Percentiles rank a stretch among this genome's conserved stretches.
phyloP scores from a whole-genome alignment of 2,888 invertebrate species.

The Cremastobaeus sp. region DNA sequence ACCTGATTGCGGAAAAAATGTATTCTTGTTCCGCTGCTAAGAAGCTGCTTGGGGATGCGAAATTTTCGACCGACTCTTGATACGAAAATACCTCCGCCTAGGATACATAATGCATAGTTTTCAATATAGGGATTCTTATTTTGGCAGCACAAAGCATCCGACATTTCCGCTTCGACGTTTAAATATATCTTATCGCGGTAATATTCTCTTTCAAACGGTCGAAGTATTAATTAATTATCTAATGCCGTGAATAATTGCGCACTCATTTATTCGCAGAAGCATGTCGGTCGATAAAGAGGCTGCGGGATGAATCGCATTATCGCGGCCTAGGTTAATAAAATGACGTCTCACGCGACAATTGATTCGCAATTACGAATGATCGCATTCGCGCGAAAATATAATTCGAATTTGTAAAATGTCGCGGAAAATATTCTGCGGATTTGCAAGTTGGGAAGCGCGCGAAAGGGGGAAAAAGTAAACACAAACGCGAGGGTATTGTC shows the following conservation, averaged over 20 bases:
- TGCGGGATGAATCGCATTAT: constrained; percentile 55
- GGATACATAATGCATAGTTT: constrained; percentile 37
- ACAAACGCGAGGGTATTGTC: too few relatives aligned
- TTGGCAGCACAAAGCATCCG: constrained; percentile 46
- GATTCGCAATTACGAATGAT: constrained; percentile 51
- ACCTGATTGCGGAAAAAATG: too few relatives aligned
- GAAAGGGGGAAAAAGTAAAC: too few relatives aligned
- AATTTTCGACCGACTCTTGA: background rate
- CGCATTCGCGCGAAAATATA: constrained; percentile 10
- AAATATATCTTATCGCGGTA: constrained; percentile 57
- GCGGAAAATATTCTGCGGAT: too few relatives aligned
- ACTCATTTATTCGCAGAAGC: constrained; percentile 58
- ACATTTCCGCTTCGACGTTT: constrained; percentile 58
- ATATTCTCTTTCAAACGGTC: constrained; percentile 59
- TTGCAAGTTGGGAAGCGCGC: too few relatives aligned
- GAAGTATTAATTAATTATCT: constrained; percentile 62
- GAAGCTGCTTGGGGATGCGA: constrained; percentile 10
- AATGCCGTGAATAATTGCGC: constrained; percentile 59
- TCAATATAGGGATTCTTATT: constrained; percentile 48
- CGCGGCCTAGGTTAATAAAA: constrained; percentile 53
- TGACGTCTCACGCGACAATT: constrained; percentile 43
- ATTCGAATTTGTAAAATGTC: too few relatives aligned
- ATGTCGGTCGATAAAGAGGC: constrained; percentile 60
- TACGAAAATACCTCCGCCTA: constrained; percentile 12
- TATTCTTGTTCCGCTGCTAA: too few relatives aligned